A percentile compares a stretch with the other conserved stretches of the same genome.
Evolutionary conservation across 1,140 invertebrate genomes (phyloP).

Genomic region (Oscheius sp.): DNA sequence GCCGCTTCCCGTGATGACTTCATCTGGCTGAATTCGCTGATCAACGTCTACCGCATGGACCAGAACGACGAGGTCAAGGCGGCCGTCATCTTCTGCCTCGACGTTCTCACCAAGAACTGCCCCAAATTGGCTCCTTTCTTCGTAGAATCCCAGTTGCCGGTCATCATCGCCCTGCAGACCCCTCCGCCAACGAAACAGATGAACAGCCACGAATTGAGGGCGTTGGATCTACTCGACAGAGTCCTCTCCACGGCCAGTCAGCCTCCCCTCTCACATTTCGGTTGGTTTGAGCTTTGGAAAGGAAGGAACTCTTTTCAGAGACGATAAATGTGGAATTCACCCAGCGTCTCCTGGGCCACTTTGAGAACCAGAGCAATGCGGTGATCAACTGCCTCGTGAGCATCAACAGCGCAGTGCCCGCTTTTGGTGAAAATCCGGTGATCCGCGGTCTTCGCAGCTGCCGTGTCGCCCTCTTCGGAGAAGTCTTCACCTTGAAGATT

Average conservation of each 20-base stretch:
- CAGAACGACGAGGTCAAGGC: conserved; percentile 18
- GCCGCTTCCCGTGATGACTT: conserved; percentile 10
- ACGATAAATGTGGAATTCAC: not conserved
- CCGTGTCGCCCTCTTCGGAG: not conserved
- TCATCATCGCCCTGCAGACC: not conserved
- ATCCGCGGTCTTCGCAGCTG: not conserved
- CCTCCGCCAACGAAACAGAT: not conserved
- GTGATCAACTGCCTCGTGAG: not conserved
- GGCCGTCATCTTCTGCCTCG: not conserved
- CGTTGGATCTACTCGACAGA: not conserved
- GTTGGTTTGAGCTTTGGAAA: not conserved
- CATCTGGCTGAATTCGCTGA: conserved; percentile 3
- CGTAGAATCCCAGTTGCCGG: not conserved
- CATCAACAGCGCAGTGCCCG: not conserved
- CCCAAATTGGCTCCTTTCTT: not conserved
- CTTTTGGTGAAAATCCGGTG: not conserved
- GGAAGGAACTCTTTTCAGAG: not conserved
- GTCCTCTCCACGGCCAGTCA: not conserved
- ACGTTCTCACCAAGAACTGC: conserved; percentile 7
- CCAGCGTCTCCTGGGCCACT: not conserved
- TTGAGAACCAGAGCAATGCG: not conserved
- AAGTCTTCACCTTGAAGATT: not conserved
- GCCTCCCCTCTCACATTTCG: conserved; percentile 8
- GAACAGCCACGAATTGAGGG: not conserved
- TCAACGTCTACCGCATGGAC: conserved; percentile 24